Evolutionary conservation across 2,797 vertebrate genomes (phyloP), one percentile per base, ranked within the genome.

Genomic region (Cossypha niveicapilla): DNA sequence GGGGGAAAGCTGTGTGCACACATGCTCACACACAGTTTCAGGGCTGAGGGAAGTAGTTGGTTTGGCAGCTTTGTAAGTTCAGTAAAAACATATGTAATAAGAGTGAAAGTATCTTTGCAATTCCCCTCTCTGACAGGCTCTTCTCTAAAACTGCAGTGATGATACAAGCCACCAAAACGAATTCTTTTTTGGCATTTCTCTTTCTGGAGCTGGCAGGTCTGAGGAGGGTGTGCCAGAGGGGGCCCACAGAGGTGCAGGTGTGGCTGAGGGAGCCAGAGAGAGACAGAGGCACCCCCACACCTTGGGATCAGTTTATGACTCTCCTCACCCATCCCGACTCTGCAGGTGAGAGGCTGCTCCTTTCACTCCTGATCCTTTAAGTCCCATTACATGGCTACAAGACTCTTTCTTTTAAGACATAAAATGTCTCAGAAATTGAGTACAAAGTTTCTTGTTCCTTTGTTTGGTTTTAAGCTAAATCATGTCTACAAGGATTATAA

Each of bases 31-130:
- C 48, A 34, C 37, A 57, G 41, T 70, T 62, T 32, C 58, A 81
- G 76, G n/a, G 62, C 79, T 65, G 47, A 44, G 56, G 10, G 41
- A 51, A 76, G 47, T 18, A 86, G 41, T 3, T 62, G 58, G 18
- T 37, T 92, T 81, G 86, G 60, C 88, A 94, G 83, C 56, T 91
- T 78, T 61, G 12, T 56, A 65, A 56, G 22, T 78, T 90, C 76
- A 79, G 76, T 80, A 73, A 72, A 91, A 92, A 84, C 41, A 56
- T 11, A 77, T 9, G 62, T 44, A 88, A 68, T 30, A 41, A 24
- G 48, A 83, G 28, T 23, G 28, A 67, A 83, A 86, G 51, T 44
- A 54, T 41, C 75, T 90, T 42, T 60, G 70, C 62, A 56, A 19
- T 37, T 71, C 48, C 44, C 11, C 41, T 56, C 51, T 12, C 37